These are phyloP conservation scores for Zalophus californianus DNA, from an alignment of 2,797 vertebrate species.

Conservation along the genomic window DNA sequence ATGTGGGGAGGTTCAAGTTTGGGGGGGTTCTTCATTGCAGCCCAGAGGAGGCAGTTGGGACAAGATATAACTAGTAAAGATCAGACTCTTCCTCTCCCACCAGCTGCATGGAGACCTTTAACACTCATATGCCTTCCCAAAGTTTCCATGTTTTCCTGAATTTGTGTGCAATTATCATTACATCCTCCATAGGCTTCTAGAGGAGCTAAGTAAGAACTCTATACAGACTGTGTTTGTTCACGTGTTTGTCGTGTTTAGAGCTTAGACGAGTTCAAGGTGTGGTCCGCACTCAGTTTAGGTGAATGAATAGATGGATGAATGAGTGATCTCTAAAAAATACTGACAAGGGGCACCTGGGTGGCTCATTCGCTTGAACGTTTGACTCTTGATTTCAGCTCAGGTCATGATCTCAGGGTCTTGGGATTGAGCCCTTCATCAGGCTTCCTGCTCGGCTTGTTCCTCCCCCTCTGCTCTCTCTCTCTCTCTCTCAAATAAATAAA, in stretches of 20 bases:
- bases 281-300: not conserved
- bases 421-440: too few relatives aligned
- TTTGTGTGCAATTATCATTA: not conserved
- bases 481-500: not conserved
- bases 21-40: accelerated
- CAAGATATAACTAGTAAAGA: not conserved
- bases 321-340: not conserved
- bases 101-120: not conserved
- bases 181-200: accelerated
- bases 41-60: accelerated
- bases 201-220: not conserved
- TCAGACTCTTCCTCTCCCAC: not conserved
- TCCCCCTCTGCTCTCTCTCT: not conserved
- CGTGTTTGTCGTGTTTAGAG: accelerated
- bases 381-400: not conserved
- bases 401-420: not conserved
- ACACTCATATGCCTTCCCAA: accelerated
- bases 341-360: not conserved
- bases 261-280: not conserved
- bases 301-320: not conserved
- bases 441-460: not conserved
- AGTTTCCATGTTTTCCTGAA: not conserved
- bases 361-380: not conserved
- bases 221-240: accelerated
- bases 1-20: not conserved